Evolutionary conservation across 2,113 vertebrate genomes (phyloP).

Genomic region (Chloropsis cyanopogon): DNA sequence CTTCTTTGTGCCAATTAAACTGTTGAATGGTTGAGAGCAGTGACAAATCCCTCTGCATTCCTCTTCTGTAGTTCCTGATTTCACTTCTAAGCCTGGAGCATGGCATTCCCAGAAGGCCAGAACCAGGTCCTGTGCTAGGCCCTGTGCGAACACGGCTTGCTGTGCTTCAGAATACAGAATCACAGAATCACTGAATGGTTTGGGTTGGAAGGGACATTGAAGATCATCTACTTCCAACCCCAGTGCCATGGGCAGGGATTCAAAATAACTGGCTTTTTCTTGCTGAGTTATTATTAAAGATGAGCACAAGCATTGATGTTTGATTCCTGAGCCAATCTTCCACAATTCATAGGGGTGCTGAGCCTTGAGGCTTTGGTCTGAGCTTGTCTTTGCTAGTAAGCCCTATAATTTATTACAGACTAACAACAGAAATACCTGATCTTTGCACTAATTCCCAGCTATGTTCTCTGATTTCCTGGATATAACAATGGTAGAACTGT

Average conservation of each 20-base stretch:
- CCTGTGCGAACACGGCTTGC: accelerated
- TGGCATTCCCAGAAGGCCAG: not conserved
- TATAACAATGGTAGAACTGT: not conserved
- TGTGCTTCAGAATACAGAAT: not conserved
- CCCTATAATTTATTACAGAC: not conserved
- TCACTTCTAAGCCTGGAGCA: not conserved
- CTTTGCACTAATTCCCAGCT: not conserved
- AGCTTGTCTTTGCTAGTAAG: not conserved
- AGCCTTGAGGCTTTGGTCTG: not conserved
- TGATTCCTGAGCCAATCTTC: not conserved
- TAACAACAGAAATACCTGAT: not conserved
- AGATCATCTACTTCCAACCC: not conserved
- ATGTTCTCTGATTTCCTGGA: not conserved
- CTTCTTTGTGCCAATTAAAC: not conserved
- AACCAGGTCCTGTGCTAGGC: not conserved
- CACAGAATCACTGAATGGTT: not conserved
- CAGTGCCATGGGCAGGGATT: not conserved
- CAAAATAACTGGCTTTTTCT: not conserved
- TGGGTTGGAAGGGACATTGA: not conserved
- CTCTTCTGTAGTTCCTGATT: not conserved
- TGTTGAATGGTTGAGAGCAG: accelerated
- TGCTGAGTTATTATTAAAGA: not conserved
- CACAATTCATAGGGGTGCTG: accelerated
- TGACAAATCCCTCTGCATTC: not conserved
- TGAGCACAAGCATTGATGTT: not conserved